A percentile compares a stretch with the other conserved stretches of the same genome.
Conservation (phyloP, 2,888 invertebrate species). For the Strigamia maritima region DNA sequence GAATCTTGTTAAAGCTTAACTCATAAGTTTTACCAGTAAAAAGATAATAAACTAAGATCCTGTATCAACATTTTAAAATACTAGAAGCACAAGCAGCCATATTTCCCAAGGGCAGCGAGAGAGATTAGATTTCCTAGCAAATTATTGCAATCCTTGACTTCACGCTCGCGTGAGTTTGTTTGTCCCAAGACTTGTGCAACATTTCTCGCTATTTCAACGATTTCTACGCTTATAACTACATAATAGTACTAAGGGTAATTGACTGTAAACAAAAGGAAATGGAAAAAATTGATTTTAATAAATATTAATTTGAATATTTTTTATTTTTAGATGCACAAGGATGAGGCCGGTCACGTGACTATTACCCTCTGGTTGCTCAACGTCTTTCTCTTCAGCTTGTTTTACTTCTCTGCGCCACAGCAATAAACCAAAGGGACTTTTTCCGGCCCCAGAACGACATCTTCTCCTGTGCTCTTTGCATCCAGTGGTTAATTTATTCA, state of each 20-base stretch:
- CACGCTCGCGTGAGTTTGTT: background rate
- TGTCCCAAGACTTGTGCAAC: background rate
- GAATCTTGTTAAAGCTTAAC: too few relatives aligned
- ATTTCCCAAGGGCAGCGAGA: background rate
- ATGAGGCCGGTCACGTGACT: conserved; percentile 1
- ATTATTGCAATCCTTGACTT: background rate
- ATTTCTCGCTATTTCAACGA: background rate
- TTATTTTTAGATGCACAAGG: conserved; percentile 35
- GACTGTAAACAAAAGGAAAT: background rate
- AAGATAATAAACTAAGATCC: too few relatives aligned
- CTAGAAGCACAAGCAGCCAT: too few relatives aligned
- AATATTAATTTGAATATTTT: background rate
- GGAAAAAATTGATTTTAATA: background rate
- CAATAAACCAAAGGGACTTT: background rate
- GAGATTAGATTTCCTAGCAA: background rate
- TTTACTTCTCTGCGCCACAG: background rate
- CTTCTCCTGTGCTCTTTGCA: background rate
- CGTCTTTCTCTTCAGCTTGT: background rate
- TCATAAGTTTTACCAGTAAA: too few relatives aligned
- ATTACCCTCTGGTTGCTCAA: conserved; percentile 35
- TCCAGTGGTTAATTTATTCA: background rate
- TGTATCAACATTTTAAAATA: too few relatives aligned
- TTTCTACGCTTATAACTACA: too few relatives aligned
- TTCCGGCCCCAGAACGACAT: background rate
- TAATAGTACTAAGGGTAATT: too few relatives aligned